These are phyloP conservation scores for Agrochola lychnidis DNA, from an alignment of 2,888 invertebrate species.

Conservation along the genomic window DNA sequence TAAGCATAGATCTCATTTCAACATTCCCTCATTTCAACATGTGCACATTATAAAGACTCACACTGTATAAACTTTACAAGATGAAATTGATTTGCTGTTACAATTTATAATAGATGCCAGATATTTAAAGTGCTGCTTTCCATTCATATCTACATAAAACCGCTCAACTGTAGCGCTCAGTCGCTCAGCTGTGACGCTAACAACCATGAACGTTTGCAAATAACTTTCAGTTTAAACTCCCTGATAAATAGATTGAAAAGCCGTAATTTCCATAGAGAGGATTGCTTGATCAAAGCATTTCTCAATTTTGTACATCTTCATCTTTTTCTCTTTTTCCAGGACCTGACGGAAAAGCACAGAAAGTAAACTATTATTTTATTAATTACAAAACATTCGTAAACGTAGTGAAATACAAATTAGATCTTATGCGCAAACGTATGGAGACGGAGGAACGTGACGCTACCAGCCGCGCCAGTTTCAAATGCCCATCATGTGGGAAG, in stretches of 20 bases:
- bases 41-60: too few relatives aligned
- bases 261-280: neutral
- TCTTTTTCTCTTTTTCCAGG: conserved; percentile 74
- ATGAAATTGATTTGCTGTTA: too few relatives aligned
- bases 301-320: neutral
- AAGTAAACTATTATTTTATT: conserved; percentile 99
- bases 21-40: too few relatives aligned
- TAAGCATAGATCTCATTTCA: too few relatives aligned
- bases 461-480: conserved; percentile 98
- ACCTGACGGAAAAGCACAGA: conserved; percentile 97
- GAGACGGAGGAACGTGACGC: conserved; percentile 98
- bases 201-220: conserved; percentile 2
- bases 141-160: conserved; percentile 22
- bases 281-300: neutral
- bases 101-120: neutral
- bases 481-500: conserved; percentile 97
- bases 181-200: conserved; percentile 9
- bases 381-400: conserved; percentile 99
- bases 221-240: neutral
- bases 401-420: conserved; percentile 99
- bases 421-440: conserved; percentile 98
- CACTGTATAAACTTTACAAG: too few relatives aligned
- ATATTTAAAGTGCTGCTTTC: conserved; percentile 10
- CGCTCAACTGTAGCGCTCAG: conserved; percentile 10
- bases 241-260: neutral